Base-by-base conservation (phyloP, 2,113 vertebrate species). In the Gymnarchus niloticus region DNA sequence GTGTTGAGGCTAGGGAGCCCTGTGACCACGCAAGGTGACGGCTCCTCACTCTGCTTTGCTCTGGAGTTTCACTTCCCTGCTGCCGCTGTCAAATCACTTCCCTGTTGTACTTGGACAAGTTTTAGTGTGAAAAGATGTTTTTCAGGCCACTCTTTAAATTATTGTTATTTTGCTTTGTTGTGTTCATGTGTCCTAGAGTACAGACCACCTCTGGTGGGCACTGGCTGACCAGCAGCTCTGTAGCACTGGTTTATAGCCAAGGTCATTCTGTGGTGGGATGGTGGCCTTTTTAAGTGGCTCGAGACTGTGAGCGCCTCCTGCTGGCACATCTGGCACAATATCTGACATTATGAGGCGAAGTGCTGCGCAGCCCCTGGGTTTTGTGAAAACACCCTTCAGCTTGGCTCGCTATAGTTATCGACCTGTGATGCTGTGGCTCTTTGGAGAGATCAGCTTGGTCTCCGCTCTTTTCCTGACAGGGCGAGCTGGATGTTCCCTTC, bases 401-500 rank as follows among this genome's bases (percentile, higher is more conserved):
- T 6, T 69, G 28, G 65, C 33, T 54, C 52, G 6, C 52, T 73
- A 10, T 37, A 28, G 14, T 73, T 48, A 5, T 10, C 10, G 44
- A n/a, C 76, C 8, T 78, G 46, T 44, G 23, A n/a, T 21, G 21
- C 37, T 78, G 73, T 69, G 19, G 0, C 33, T 19, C 14, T 73
- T 73, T 65, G 37, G 28, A 46, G 6, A 46, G 76, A 48, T n/a
- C 0, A n/a, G 46, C 37, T 48, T 78, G 7, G 21, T n/a, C 46
- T 78, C 41, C n/a, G 76, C 76, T 54, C 52, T 89, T 84, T 91
- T 89, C 90, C 48, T 89, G 89, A 83, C 89, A 99, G 98, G 98
- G 95, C 91, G 98, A 99, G 87, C 91, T 99, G 59, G 93, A 98
- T 88, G 93, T 98, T 82, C 98, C 98, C 33, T 99, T 99, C 91